Conservation (phyloP, 1,140 invertebrate genomes). For the Drosophila sp. region DNA sequence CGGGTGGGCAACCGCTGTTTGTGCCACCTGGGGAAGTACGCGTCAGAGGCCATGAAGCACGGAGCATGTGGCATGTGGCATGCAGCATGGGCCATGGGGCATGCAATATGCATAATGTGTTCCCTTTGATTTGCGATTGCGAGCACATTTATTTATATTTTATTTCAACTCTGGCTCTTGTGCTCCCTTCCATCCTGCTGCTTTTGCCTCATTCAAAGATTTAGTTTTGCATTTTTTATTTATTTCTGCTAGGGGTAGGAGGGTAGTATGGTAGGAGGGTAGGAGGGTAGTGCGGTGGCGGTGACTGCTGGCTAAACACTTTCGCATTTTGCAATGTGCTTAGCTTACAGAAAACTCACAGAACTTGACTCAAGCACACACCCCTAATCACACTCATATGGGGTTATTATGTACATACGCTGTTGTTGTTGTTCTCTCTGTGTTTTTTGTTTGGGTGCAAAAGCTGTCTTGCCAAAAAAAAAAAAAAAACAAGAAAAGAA, state of each 20-base stretch:
- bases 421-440: conserved; percentile 25
- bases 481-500: conserved; percentile 7
- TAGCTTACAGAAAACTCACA: conserved; percentile 48
- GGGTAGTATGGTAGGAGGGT: too few species aligned
- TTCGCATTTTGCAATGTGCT: conserved; percentile 59
- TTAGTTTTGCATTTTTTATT: conserved; percentile 66
- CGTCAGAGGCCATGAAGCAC: conserved; percentile 31
- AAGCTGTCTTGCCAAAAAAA: conserved; percentile 45
- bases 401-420: conserved; percentile 54
- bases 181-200: neutral
- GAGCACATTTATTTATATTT: conserved; percentile 80
- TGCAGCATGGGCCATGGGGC: conserved; percentile 49
- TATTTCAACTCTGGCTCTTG: conserved; percentile 59
- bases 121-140: conserved; percentile 75
- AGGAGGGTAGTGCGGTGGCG: neutral
- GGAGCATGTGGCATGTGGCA: conserved; percentile 39
- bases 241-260: conserved; percentile 31
- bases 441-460: conserved; percentile 23
- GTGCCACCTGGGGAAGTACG: conserved; percentile 34
- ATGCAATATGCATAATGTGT: conserved; percentile 80
- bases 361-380: conserved; percentile 25
- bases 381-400: conserved; percentile 29
- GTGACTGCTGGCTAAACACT: conserved; percentile 67
- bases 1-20: conserved; percentile 21
- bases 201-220: conserved; percentile 41